A percentile compares a stretch with the other conserved stretches of the same genome.
phyloP scores from a whole-genome alignment of 2,797 vertebrate species.

The Buphagus erythrorhynchus region DNA sequence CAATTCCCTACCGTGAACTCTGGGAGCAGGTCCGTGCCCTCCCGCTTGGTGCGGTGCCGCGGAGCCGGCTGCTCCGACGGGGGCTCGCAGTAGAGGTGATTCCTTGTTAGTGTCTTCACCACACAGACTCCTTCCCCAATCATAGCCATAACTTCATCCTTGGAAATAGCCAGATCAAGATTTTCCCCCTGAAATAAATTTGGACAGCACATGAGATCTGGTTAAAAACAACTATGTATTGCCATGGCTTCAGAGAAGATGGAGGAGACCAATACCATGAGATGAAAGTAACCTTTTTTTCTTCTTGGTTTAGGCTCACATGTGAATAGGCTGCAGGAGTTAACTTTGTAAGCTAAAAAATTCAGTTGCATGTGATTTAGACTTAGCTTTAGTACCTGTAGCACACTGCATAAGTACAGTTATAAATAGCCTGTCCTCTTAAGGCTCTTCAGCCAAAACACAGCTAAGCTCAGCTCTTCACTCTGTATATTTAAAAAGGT shows the following conservation, averaged over 20 bases:
- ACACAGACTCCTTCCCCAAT: slow-evolving; percentile 91
- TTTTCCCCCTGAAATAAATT: slow-evolving; percentile 88
- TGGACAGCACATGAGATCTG: background rate
- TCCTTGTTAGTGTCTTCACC: slow-evolving; percentile 92
- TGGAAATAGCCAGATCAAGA: slow-evolving; percentile 92
- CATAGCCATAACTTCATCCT: slow-evolving; percentile 95
- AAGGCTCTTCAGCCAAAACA: background rate
- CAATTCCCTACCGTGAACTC: slow-evolving; percentile 88
- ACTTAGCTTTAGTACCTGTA: background rate
- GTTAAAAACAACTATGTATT: background rate
- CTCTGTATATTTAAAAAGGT: background rate
- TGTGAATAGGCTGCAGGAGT: background rate
- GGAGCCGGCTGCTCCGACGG: slow-evolving; percentile 88
- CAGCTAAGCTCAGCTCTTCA: background rate
- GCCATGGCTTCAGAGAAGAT: background rate
- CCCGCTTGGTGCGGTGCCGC: slow-evolving; percentile 77
- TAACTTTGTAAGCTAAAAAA: background rate
- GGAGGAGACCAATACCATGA: background rate
- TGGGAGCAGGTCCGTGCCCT: slow-evolving; percentile 87
- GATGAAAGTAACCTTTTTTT: background rate
- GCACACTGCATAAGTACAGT: background rate
- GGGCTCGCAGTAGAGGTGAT: slow-evolving; percentile 95
- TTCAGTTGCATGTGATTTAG: background rate
- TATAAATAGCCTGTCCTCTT: background rate
- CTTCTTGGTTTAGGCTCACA: background rate